Evolutionary conservation across 2,888 invertebrate genomes (phyloP), one percentile per base, ranked within the genome.

Genomic region (Macrophya annulata): DNA sequence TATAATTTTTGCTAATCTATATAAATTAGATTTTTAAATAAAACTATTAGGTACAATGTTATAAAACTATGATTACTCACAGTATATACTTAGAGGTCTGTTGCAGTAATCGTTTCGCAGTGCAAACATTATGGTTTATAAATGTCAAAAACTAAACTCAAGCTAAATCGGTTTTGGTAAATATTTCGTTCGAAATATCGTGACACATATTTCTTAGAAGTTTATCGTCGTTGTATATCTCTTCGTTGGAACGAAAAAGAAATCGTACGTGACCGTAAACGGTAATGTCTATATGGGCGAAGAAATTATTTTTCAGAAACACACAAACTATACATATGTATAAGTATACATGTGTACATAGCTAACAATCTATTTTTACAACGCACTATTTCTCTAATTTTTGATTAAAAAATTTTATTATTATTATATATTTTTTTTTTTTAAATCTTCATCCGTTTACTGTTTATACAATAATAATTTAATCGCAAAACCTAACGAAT

Each of bases 51-150:
- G 31, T 31, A 3, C 31, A 31, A n/a, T n/a, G 31, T 31, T 31
- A 31, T 31, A 31, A 55, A 55, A 55, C n/a, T 55, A n/a, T 55
- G 71, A 37, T 71, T 71, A 71, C 37, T 71, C 71, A 71, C 71
- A 40, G 40, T 25, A 25, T 25, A 25, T 62, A 21, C 0, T 62
- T 12, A 3, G 62, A n/a, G 71, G n/a, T 25, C 37, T n/a, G 62
- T 3, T 1, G 55, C n/a, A 55, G 55, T 55, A 6, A n/a, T 55
- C 55, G 55, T 8, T 55, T n/a, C 55, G 55, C 55, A 55, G n/a
- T n/a, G 17, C n/a, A n/a, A 17, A 55, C n/a, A 17, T 55, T n/a
- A 8, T 55, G 55, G 55, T 55, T 62, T 62, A 31, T 3, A 0
- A 25, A 62, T 12, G 25, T 25, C 3, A 31, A 62, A 12, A 62